Base-by-base conservation (phyloP, 2,888 invertebrate genomes). In the Peribatodes rhomboidaria region DNA sequence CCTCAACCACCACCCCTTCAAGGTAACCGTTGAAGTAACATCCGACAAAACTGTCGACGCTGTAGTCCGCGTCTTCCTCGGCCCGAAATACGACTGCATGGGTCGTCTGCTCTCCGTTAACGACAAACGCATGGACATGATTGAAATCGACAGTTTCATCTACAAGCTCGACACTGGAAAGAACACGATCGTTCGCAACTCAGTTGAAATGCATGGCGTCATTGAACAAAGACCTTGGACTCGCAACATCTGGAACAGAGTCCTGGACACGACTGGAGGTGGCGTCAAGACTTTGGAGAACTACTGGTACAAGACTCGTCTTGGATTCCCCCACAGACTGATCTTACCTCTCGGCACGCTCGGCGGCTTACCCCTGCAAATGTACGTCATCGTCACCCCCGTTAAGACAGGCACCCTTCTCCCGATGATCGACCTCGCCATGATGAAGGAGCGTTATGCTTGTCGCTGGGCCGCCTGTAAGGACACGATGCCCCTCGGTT, bases 121-220 rank as follows among this genome's bases (percentile, higher is more conserved):
- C 76, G 90, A 91, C 82, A 89, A 87, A 64, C 89, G 92, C 55
- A 67, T 76, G 44, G 89, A 91, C 69, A 92, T 93, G 92, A 76
- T 93, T 22, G 93, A 93, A 69, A 87, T 93, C 54, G 93, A 93
- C 77, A 88, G 87, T 73, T 95, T 96, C 92, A 66, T 93, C 50
- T 94, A 94, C 83, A 94, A 95, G 71, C 89, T 97, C 72, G 92
- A 93, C 18, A 90, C 94, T 47, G 97, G 97, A 22, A 87, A 94
- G 79, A 97, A 96, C 87, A 92, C 94, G 41, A 94, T 97, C 77
- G 94, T 94, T 27, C 95, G 97, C 71, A 94, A 94, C 84, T 96
- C 96, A 49, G 82, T 93, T 42, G 95, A 97, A 55, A 95, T 95
- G 88, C 92, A 94, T 78, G 95, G 94, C 81, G 94, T 94, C 68